Evolutionary conservation across 2,797 vertebrate species (phyloP).

Genomic region (Sardinella longiceps): DNA sequence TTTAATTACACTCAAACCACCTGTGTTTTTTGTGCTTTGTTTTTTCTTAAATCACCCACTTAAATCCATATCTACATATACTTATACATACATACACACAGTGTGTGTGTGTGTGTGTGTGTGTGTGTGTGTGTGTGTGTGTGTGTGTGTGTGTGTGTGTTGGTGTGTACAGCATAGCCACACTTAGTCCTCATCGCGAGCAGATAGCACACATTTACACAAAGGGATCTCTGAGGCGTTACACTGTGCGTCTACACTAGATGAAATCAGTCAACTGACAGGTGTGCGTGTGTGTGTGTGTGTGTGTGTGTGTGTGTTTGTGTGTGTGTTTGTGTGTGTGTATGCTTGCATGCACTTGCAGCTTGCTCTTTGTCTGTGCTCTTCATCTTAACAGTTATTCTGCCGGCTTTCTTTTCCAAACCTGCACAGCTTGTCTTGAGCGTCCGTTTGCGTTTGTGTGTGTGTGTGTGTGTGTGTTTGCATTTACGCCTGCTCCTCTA

Average conservation of each 20-base stretch:
- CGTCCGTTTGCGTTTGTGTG: neutral
- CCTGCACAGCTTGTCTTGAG: too few relatives aligned
- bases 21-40: neutral
- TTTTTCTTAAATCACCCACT: neutral
- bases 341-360: neutral
- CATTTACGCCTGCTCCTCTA: neutral
- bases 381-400: neutral
- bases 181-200: neutral
- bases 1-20: slow-evolving; percentile 46
- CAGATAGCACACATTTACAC: neutral
- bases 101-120: too few relatives aligned
- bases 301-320: slow-evolving; percentile 6
- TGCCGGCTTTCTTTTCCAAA: neutral
- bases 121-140: neutral
- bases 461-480: neutral
- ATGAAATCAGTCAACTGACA: slow-evolving; percentile 27
- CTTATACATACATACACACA: too few relatives aligned
- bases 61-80: neutral
- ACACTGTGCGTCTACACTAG: neutral
- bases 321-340: neutral
- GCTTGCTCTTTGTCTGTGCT: neutral
- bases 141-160: slow-evolving; percentile 16
- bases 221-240: neutral
- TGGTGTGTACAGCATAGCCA: neutral
- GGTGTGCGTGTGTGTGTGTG: slow-evolving; percentile 3